These are phyloP conservation scores for Psilopsiagon aurifrons DNA, from an alignment of 2,113 vertebrate species.

Conservation along the genomic window DNA sequence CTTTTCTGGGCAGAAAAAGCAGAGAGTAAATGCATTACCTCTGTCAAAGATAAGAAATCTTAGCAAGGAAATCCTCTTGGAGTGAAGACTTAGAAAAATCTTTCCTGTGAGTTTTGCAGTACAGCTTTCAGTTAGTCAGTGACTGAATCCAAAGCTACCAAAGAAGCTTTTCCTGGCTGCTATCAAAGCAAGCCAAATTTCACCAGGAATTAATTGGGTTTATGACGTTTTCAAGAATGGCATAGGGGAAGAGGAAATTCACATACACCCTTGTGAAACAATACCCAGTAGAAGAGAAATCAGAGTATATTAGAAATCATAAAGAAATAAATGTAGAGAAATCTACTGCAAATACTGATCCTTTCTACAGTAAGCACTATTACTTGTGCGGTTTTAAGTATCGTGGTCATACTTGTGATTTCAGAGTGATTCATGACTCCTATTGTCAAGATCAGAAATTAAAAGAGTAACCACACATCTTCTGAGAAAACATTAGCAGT, in stretches of 20 bases:
- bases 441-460: neutral
- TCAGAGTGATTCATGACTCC: neutral
- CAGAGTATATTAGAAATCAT: neutral
- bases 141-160: neutral
- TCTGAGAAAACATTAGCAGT: neutral
- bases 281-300: neutral
- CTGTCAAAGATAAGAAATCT: neutral
- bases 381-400: neutral
- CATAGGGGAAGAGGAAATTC: neutral
- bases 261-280: neutral
- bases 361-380: neutral
- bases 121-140: neutral
- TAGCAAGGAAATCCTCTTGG: conserved; percentile 5
- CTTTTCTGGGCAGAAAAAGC: neutral
- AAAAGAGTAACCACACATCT: neutral
- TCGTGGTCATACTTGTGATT: neutral
- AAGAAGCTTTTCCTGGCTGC: neutral
- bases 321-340: neutral
- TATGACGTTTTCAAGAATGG: neutral
- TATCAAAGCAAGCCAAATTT: conserved; percentile 7
- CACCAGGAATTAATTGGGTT: neutral
- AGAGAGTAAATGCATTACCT: neutral
- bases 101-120: neutral
- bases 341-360: neutral
- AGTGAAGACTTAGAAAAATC: conserved; percentile 3